Conservation (phyloP, 2,113 vertebrate species). For the Erythrocercus mccallii region DNA sequence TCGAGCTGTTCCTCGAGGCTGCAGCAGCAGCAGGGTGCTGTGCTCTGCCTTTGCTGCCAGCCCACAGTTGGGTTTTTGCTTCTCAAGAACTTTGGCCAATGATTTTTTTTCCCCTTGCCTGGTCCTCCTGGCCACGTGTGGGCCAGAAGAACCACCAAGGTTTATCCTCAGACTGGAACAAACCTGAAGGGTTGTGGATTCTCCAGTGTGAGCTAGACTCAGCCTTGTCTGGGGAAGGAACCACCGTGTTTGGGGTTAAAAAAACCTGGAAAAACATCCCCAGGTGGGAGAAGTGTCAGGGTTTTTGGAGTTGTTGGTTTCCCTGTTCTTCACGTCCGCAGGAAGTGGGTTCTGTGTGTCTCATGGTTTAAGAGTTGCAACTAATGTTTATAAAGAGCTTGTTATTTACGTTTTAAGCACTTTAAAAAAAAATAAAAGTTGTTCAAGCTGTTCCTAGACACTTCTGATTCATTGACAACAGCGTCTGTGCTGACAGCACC, state of each 20-base stretch:
- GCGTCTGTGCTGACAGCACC: slow-evolving; percentile 50
- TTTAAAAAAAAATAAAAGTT: slow-evolving; percentile 72
- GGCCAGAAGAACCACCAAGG: background rate
- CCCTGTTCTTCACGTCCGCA: background rate
- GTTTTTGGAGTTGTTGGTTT: background rate
- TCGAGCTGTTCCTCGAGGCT: background rate
- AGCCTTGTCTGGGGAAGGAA: background rate
- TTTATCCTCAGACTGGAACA: slow-evolving; percentile 3
- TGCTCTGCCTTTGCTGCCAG: background rate
- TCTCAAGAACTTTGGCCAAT: background rate
- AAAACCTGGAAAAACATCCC: background rate
- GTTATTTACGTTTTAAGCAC: slow-evolving; percentile 78
- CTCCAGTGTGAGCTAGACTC: background rate
- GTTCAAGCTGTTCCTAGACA: slow-evolving; percentile 67
- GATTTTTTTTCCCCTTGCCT: background rate
- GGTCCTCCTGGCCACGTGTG: background rate
- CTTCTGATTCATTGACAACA: slow-evolving; percentile 44
- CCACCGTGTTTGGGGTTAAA: background rate
- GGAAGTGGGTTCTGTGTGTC: slow-evolving; percentile 52
- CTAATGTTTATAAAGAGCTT: slow-evolving; percentile 77
- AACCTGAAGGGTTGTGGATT: background rate
- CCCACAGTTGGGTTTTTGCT: background rate
- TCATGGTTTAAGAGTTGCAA: slow-evolving; percentile 69
- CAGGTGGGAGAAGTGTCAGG: background rate
- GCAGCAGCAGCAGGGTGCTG: background rate